Conservation (phyloP, 2,113 vertebrate species). For the Clinocottus analis region DNA sequence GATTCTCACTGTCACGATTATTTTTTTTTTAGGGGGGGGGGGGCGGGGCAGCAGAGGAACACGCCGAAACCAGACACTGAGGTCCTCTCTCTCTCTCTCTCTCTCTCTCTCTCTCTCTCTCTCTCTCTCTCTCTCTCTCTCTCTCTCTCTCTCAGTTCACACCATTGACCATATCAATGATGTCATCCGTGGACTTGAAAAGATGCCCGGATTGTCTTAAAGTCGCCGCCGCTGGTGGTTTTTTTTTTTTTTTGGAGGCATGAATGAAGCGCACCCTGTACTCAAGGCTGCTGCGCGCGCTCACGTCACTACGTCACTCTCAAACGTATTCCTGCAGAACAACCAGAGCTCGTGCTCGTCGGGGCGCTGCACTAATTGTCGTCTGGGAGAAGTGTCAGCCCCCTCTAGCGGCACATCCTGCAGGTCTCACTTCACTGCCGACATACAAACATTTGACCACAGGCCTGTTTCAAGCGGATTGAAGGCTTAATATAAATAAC, state of each 20-base stretch:
- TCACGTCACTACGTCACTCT: neutral
- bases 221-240: constrained; percentile 47
- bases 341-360: no score
- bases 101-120: no score
- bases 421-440: neutral
- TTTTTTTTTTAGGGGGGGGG: no score
- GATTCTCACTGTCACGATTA: constrained; percentile 20
- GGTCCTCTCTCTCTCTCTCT: constrained; percentile 40
- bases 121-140: constrained; percentile 55
- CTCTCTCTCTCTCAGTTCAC: constrained; percentile 72
- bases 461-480: neutral
- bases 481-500: neutral
- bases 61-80: constrained; percentile 35
- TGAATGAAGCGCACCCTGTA: constrained; percentile 27
- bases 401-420: neutral
- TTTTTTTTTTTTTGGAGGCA: constrained; percentile 2
- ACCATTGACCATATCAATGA: constrained; percentile 83
- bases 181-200: constrained; percentile 80
- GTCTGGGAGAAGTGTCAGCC: neutral
- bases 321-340: neutral
- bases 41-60: neutral
- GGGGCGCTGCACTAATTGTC: neutral
- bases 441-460: neutral
- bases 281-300: neutral
- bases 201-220: constrained; percentile 84